A percentile compares a stretch with the other conserved stretches of the same genome.
These are phyloP conservation scores for Xanthia togata DNA, from an alignment of 2,888 invertebrate genomes.

Conservation along the genomic window DNA sequence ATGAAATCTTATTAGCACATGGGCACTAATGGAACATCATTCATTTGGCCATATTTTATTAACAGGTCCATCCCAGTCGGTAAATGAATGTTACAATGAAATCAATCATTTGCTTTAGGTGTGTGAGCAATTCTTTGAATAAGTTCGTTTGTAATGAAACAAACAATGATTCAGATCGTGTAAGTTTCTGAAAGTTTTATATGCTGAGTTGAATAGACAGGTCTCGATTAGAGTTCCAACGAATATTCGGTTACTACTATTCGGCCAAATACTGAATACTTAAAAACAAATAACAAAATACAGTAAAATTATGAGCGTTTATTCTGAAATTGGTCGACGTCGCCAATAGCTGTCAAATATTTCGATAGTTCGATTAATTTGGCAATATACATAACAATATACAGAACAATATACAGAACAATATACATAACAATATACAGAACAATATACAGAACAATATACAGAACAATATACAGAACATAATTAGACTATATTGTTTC, in stretches of 20 bases:
- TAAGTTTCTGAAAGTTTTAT: not conserved
- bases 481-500: too few species aligned
- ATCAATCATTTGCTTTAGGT: not conserved
- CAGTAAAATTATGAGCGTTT: too few species aligned
- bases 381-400: too few species aligned
- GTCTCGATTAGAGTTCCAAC: not conserved
- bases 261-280: too few species aligned
- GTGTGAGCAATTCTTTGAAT: not conserved
- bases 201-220: not conserved
- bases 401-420: too few species aligned
- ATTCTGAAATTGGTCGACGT: too few species aligned
- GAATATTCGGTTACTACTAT: not conserved
- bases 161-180: not conserved
- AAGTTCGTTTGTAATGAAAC: constrained; percentile 1
- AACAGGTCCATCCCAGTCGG: not conserved
- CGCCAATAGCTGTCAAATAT: too few species aligned
- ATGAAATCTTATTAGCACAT: constrained; percentile 12
- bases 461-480: too few species aligned
- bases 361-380: too few species aligned
- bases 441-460: too few species aligned
- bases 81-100: constrained; percentile 7
- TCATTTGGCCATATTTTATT: constrained; percentile 5
- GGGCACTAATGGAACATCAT: constrained; percentile 5
- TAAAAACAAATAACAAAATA: too few species aligned
- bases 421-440: too few species aligned